These are phyloP conservation scores for Crepidodera aurea DNA, from an alignment of 2,888 invertebrate genomes.

Conservation along the genomic window DNA sequence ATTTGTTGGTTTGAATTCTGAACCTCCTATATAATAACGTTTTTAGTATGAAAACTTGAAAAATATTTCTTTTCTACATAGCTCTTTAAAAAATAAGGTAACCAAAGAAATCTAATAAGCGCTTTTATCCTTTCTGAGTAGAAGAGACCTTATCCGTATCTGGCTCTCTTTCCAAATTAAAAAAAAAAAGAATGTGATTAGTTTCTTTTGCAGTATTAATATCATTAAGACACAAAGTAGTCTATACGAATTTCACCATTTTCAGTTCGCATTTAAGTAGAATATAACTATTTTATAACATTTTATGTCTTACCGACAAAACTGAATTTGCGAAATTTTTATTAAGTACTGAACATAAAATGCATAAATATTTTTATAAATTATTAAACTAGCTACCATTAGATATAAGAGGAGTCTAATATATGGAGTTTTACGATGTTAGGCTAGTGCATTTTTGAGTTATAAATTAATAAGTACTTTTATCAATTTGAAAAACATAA, in stretches of 20 bases:
- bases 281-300: slow-evolving; percentile 19
- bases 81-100: no score
- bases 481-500: no score
- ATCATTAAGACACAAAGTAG: slow-evolving; percentile 20
- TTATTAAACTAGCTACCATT: slow-evolving; percentile 14
- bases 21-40: no score
- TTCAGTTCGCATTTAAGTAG: slow-evolving; percentile 18
- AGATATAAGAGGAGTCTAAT: slow-evolving; percentile 6
- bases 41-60: no score
- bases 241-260: neutral
- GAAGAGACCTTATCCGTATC: no score
- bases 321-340: slow-evolving; percentile 15
- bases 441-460: no score
- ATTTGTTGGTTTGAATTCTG: no score
- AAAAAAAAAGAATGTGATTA: slow-evolving; percentile 21
- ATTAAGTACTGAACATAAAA: slow-evolving; percentile 11
- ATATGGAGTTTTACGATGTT: neutral
- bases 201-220: slow-evolving; percentile 24
- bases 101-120: no score
- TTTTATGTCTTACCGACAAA: slow-evolving; percentile 10
- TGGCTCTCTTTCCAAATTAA: neutral
- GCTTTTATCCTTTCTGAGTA: no score
- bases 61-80: no score
- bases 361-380: slow-evolving; percentile 27
- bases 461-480: no score